Evolutionary conservation across 2,888 invertebrate species (phyloP).

Genomic region (Athalia rosae): DNA sequence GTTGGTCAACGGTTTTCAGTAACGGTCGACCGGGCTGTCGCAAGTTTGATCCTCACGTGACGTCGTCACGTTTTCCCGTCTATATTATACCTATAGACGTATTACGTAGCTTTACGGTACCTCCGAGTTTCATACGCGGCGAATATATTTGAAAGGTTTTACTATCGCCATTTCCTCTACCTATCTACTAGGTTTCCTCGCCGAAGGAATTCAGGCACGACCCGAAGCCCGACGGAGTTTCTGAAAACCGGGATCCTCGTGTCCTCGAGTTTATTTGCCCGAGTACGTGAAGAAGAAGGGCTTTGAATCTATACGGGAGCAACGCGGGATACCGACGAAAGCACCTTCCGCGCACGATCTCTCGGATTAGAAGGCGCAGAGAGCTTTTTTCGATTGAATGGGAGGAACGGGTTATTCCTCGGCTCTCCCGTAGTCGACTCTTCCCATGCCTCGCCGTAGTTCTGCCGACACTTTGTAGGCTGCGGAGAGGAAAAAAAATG

Average conservation of each 20-base stretch:
- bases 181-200: conserved; percentile 3
- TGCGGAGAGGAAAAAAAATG: too few relatives aligned
- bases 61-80: conserved; percentile 17
- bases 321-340: neutral
- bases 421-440: too few relatives aligned
- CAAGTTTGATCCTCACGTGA: conserved; percentile 47
- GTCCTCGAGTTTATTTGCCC: conserved; percentile 12
- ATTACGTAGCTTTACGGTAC: too few relatives aligned
- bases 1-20: conserved; percentile 3
- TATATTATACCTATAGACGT: too few relatives aligned
- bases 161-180: conserved; percentile 13
- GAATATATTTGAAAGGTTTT: conserved; percentile 35
- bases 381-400: conserved; percentile 11
- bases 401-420: too few relatives aligned
- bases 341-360: conserved; percentile 2
- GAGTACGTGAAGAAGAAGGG: conserved; percentile 3
- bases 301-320: neutral
- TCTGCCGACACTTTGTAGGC: too few relatives aligned
- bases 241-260: neutral
- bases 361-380: conserved; percentile 14
- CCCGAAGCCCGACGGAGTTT: neutral
- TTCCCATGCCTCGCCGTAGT: too few relatives aligned
- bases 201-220: neutral
- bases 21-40: conserved; percentile 49
- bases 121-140: neutral